Base-by-base conservation (phyloP, 64 coral and sea anemone genomes). In the Montipora capricornis region DNA sequence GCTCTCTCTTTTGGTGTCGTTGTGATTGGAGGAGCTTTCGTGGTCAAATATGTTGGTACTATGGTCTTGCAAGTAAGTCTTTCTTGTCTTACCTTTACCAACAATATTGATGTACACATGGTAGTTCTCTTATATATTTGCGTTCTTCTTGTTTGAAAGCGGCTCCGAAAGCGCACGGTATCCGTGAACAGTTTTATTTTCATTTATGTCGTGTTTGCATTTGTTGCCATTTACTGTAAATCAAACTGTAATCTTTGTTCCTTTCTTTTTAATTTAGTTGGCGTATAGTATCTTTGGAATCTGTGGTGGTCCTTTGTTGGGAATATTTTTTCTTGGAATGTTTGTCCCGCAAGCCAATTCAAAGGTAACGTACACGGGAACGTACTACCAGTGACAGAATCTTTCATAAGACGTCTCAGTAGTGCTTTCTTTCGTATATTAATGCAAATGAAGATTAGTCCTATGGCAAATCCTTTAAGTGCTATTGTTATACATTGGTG, bases 261-360 rank as follows among this genome's bases (percentile, higher is more conserved):
- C 80, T 68, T 73, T 53, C 60, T 60, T 73, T 81, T 19, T 48
- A 5, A 12, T 66, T 69, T 69, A 95, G 94, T 74, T 95, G 55
- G 94, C 94, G 6, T 95, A 95, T 52, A 92, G 94, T 16, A 95
- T 95, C 47, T 95, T 95, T 87, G 94, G 94, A 74, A 95, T 95
- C 89, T 82, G 75, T 68, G 94, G 94, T 50, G 94, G 94, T 29
- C 94, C 94, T 1, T 29, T 95, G 45, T n/a, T 95, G 2, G 94
- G 94, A 12, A 95, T 91, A 52, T 95, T 95, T 76, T 68, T 95
- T 8, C 90, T 95, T 19, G 94, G 94, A 50, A 95, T 95, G 94
- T 95, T 95, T 73, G 84, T 95, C 20, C 58, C 82, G 10, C 82
- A 89, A 82, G 94, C 94, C 5, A 95, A 95, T 74, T 81, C 81